phyloP scores from a whole-genome alignment of 2,888 invertebrate genomes.

The Hoplodrina ambigua region DNA sequence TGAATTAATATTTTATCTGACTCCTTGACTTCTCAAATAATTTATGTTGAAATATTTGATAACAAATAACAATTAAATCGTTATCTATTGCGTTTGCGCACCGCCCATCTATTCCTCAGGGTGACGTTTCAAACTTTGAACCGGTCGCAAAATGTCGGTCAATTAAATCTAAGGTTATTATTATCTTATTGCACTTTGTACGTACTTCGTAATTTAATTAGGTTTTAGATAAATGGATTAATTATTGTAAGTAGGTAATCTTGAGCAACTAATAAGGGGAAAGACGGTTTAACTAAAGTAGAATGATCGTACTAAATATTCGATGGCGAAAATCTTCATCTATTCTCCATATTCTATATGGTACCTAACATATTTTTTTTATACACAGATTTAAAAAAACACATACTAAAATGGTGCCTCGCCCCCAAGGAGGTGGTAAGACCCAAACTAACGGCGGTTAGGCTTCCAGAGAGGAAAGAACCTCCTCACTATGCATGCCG shows the following conservation, averaged over 20 bases:
- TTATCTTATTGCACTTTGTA: slow-evolving; percentile 34
- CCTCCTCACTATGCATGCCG: no score
- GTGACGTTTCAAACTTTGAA: slow-evolving; percentile 42
- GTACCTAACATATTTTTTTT: no score
- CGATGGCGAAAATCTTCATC: no score
- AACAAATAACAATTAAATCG: slow-evolving; percentile 21
- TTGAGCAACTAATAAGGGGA: not conserved
- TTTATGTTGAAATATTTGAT: slow-evolving; percentile 18
- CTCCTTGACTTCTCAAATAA: slow-evolving; percentile 25
- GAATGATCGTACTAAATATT: no score
- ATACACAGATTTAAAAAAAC: no score
- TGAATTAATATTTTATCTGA: not conserved
- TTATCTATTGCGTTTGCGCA: slow-evolving; percentile 34
- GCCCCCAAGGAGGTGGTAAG: no score
- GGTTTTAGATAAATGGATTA: slow-evolving; percentile 26
- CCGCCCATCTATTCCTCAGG: slow-evolving; percentile 23
- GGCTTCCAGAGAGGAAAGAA: no score
- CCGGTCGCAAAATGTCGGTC: slow-evolving; percentile 39
- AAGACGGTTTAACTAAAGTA: not conserved
- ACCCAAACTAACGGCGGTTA: no score
- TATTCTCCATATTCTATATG: no score
- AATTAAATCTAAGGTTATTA: slow-evolving; percentile 10
- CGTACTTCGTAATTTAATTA: slow-evolving; percentile 14
- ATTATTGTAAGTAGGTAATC: not conserved
- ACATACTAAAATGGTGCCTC: no score